Evolutionary conservation across 2,888 invertebrate genomes (phyloP), one percentile per base, ranked within the genome.

Genomic region (Ellobium chinense): DNA sequence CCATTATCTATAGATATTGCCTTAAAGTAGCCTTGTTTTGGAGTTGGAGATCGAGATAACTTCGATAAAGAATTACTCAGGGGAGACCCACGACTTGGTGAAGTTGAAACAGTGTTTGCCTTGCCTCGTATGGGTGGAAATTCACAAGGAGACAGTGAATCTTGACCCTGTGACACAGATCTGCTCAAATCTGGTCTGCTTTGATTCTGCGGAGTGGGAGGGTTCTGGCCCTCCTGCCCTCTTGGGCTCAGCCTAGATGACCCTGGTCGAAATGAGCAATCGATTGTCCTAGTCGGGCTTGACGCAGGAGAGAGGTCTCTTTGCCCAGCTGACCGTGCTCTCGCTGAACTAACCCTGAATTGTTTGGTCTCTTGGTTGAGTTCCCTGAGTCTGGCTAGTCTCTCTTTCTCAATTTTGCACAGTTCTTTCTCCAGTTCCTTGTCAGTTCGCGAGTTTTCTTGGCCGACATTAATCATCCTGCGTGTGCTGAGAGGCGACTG

Each of bases 351-450:
- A 5, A 46, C n/a, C 18, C 39, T 24, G 36, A 74, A 74, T 9
- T 39, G 29, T 39, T 39, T 62, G 21, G 24, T 63, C 37, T 62
- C 74, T n/a, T 74, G 27, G 27, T 63, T 36, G 1, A 74, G 63
- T 39, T 74, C 63, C 24, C 39, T 18, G 5, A 74, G n/a, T 18
- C 18, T 63, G 27, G 37, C 27, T 27, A 18, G 12, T 24, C 63
- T 31, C 58, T 74, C 74, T 34, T 62, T 39, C 21, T 74, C 74
- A 62, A 74, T 24, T 1, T 58, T 27, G 5, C 18, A 9, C 4
- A 74, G 62, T 39, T 74, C 63, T 63, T 62, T 63, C 62, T 74
- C 74, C 27, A 74, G 63, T 27, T 63, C 39, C 14, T 37, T 34
- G 34, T 29, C 39, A 5, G 62, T 14, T 12, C 74, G 56, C 21